Conservation (phyloP, 1,140 invertebrate species). For the Lasioglossum baleicum region DNA sequence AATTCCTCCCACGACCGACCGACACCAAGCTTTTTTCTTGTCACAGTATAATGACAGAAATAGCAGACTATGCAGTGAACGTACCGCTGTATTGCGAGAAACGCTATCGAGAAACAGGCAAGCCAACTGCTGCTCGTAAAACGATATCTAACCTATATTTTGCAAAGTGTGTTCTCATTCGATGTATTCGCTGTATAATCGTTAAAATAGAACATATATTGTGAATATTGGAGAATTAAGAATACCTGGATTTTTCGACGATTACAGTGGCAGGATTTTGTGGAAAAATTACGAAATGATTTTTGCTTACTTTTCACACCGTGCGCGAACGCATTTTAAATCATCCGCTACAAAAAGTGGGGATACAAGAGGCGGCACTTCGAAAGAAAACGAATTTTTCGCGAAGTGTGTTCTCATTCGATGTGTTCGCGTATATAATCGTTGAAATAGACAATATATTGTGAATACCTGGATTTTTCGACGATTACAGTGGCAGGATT, state of each 20-base stretch:
- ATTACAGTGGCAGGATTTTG: not conserved
- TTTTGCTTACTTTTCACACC: too few species aligned
- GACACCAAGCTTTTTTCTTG: not conserved
- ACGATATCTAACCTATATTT: not conserved
- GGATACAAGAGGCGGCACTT: too few species aligned
- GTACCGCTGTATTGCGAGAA: slow-evolving; percentile 18
- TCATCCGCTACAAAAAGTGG: too few species aligned
- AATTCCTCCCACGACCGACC: not conserved
- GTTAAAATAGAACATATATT: not conserved
- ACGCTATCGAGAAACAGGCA: slow-evolving; percentile 12
- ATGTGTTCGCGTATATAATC: not conserved
- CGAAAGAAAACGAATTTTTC: too few species aligned
- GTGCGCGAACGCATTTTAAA: too few species aligned
- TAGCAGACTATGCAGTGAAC: slow-evolving; percentile 1
- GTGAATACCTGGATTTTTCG: not conserved
- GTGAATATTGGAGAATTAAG: not conserved
- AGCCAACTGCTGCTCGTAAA: not conserved
- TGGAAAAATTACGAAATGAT: not conserved
- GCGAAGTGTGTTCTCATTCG: too few species aligned
- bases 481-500: not conserved
- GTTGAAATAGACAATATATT: not conserved
- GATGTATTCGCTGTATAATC: not conserved
- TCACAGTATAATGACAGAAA: slow-evolving; percentile 37
- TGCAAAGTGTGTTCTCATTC: not conserved
- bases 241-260: not conserved